These are phyloP conservation scores for Torymus aiolomorphi DNA, from an alignment of 2,888 invertebrate species.

Conservation along the genomic window DNA sequence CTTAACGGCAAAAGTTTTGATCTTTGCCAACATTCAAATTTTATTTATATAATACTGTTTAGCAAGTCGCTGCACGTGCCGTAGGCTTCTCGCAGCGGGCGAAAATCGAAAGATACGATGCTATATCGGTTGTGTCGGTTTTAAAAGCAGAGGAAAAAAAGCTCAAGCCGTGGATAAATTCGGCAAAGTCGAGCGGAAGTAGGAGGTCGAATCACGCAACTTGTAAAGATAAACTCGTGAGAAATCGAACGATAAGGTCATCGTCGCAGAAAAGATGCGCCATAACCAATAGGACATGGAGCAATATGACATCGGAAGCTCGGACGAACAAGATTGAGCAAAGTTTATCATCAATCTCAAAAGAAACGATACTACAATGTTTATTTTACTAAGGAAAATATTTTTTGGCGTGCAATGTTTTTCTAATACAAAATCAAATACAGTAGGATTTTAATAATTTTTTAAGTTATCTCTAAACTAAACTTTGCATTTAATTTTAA, in stretches of 20 bases:
- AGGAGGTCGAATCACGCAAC: conserved; percentile 50
- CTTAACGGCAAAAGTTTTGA: neutral
- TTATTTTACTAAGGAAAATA: too few species aligned
- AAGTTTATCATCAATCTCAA: too few species aligned
- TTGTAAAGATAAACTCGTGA: conserved; percentile 40
- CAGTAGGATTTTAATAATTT: too few species aligned
- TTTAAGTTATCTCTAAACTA: too few species aligned
- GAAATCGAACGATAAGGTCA: conserved; percentile 50
- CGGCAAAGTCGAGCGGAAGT: conserved; percentile 49
- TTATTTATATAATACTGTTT: conserved; percentile 52
- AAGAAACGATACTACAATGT: too few species aligned
- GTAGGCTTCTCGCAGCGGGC: conserved; percentile 12
- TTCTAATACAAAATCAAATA: too few species aligned
- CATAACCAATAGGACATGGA: neutral
- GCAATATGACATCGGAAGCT: conserved; percentile 9
- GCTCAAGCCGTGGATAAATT: conserved; percentile 34
- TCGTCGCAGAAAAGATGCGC: neutral
- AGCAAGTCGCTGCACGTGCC: conserved; percentile 43
- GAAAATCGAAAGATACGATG: conserved; percentile 38
- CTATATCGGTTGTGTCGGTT: conserved; percentile 21
- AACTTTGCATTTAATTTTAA: too few species aligned
- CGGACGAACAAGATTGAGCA: neutral
- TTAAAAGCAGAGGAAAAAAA: conserved; percentile 11
- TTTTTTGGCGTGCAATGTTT: too few species aligned
- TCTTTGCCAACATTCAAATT: conserved; percentile 15